Evolutionary conservation across 92 coral and sea anemone genomes (phyloP).

Genomic region (Epizoanthus scotinus): DNA sequence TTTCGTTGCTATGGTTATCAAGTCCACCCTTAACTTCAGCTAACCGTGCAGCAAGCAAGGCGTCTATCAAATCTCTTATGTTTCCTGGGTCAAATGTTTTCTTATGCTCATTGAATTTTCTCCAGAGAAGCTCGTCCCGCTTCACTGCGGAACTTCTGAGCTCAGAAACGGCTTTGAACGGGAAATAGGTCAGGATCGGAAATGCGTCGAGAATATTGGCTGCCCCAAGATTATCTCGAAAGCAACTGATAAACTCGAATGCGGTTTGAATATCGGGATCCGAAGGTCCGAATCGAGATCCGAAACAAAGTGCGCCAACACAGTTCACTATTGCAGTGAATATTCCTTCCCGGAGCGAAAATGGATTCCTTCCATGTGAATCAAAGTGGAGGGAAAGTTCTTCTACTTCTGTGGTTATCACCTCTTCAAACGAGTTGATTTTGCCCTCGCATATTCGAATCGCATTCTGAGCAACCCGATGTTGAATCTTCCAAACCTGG

Average conservation of each 20-base stretch:
- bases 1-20: not conserved
- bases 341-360: conserved; percentile 53
- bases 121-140: conserved; percentile 71
- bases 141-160: conserved; percentile 42
- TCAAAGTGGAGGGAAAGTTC: conserved; percentile 52
- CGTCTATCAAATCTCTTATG: conserved; percentile 57
- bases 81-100: conserved; percentile 43
- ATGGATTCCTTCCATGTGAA: conserved; percentile 48
- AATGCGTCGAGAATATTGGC: conserved; percentile 80
- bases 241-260: conserved; percentile 57
- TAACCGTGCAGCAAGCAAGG: conserved; percentile 44
- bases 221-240: conserved; percentile 74
- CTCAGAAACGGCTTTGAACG: conserved; percentile 57
- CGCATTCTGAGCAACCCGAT: conserved; percentile 60
- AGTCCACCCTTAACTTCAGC: conserved; percentile 1
- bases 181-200: conserved; percentile 71
- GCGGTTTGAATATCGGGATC: conserved; percentile 63
- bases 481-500: conserved; percentile 59
- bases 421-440: conserved; percentile 46
- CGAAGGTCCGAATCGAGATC: conserved; percentile 51
- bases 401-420: conserved; percentile 54
- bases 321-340: conserved; percentile 63
- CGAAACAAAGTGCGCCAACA: conserved; percentile 65
- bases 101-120: conserved; percentile 66
- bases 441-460: conserved; percentile 44